phyloP scores from a whole-genome alignment of 2,888 invertebrate species.

The Diadegma fenestrale region DNA sequence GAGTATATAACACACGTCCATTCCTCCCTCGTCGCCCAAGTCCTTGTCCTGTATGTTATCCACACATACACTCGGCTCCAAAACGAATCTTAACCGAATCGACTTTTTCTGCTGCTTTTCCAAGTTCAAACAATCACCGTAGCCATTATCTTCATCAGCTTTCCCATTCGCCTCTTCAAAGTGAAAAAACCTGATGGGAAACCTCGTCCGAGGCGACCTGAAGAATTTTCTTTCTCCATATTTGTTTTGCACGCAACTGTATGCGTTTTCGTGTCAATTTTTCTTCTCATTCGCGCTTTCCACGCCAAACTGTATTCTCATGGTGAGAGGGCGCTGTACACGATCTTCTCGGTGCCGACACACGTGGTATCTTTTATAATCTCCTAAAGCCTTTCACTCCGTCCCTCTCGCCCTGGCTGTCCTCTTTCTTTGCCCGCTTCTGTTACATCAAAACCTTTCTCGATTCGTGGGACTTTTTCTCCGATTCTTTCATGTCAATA shows the following conservation, averaged over 20 bases:
- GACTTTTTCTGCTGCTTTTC: not conserved
- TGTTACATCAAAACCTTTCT: not conserved
- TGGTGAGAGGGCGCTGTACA: not conserved
- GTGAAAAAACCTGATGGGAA: not conserved
- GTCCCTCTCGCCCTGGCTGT: not conserved
- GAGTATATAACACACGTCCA: conserved; percentile 67
- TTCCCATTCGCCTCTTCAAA: not conserved
- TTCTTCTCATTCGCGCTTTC: conserved; percentile 38
- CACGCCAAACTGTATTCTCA: conserved; percentile 32
- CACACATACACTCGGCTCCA: conserved; percentile 6
- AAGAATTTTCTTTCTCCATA: not conserved
- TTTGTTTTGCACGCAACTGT: not conserved
- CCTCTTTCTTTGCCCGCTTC: not conserved
- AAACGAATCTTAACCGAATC: not conserved
- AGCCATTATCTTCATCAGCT: not conserved
- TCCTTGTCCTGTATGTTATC: conserved; percentile 22
- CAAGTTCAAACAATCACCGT: not conserved
- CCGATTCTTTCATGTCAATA: not conserved
- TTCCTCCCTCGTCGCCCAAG: conserved; percentile 43
- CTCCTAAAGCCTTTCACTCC: conserved; percentile 52
- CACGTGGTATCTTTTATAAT: conserved; percentile 55
- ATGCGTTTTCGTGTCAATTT: not conserved
- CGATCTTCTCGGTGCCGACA: conserved; percentile 17
- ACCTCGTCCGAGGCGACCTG: not conserved
- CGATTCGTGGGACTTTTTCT: not conserved